Conservation (phyloP, 2,888 invertebrate genomes). For the Mythimna ferrago region DNA sequence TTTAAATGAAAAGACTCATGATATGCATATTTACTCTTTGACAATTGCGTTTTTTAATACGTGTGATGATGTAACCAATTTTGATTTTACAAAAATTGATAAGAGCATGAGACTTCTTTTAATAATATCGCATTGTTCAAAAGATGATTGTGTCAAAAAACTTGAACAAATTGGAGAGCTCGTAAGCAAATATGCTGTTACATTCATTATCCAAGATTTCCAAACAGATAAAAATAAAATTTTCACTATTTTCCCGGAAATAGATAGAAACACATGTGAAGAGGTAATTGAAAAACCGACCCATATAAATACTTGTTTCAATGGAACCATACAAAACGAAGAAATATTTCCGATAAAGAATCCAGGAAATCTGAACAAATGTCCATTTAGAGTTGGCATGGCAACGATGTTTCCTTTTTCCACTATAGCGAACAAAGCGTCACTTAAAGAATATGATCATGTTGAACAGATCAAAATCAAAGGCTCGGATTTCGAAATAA, state of each 20-base stretch:
- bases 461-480: conserved; percentile 61
- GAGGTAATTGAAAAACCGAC: conserved; percentile 52
- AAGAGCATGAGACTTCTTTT: conserved; percentile 69
- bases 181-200: conserved; percentile 68
- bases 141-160: conserved; percentile 44
- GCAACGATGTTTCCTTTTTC: conserved; percentile 76
- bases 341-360: conserved; percentile 72
- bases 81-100: conserved; percentile 56
- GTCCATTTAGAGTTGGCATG: conserved; percentile 78
- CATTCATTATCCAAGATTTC: conserved; percentile 67
- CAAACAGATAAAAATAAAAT: conserved; percentile 58
- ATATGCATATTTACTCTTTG: conserved; percentile 47
- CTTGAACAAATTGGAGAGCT: conserved; percentile 60
- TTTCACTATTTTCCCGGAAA: conserved; percentile 69
- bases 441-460: conserved; percentile 70
- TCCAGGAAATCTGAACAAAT: conserved; percentile 73
- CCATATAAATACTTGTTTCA: conserved; percentile 70
- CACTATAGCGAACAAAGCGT: conserved; percentile 65
- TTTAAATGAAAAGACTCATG: conserved; percentile 33
- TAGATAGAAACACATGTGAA: conserved; percentile 71
- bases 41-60: conserved; percentile 62
- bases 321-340: conserved; percentile 62
- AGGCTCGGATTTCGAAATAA: conserved; percentile 79
- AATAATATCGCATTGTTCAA: conserved; percentile 59
- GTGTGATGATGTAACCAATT: conserved; percentile 56